Evolutionary conservation across 2,797 vertebrate genomes (phyloP), one percentile per base, ranked within the genome.

Genomic region (Pitangus sulphuratus): DNA sequence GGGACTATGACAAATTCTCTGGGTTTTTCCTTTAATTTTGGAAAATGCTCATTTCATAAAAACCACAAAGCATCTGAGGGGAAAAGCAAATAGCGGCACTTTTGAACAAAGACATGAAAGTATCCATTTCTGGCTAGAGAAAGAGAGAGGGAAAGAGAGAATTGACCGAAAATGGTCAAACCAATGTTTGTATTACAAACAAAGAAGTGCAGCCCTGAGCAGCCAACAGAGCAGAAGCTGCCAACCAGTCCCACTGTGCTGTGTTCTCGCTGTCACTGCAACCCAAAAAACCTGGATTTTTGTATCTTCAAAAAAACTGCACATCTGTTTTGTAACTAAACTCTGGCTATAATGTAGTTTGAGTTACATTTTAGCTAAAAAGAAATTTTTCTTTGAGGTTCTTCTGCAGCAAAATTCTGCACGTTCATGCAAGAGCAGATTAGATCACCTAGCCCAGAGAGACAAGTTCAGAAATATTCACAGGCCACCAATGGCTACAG

Each of bases 11-110:
- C 18, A 61, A 79, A 58, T 40, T 33, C 15, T 30, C 11, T 5
- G 1, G 1, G 0, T 1, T 39, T 61, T 48, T 66, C 21, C 16
- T 53, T 70, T 57, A 18, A 31, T 60, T 85, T 93, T 75, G 80
- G 16, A 48, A 90, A 90, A 79, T 8, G 15, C 1, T 65, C 3
- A 25, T 64, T 84, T 82, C 31, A 31, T 47, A 61, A 83, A 91
- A 56, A 4, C 1, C 35, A 71, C 8, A n/a, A 68, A 72, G 69
- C 2, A 2, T 5, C 2, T 1, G 7, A 40, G 14, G 2, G 12
- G 22, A 42, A 47, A 79, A 75, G 11, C 7, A 42, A 19, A 19
- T 1, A 85, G 17, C 6, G 24, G 11, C 15, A 33, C n/a, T 76
- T 89, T 35, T 37, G 33, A 60, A 61, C 19, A 50, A 12, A 66